Percentiles rank a stretch among this genome's conserved stretches.
Evolutionary conservation across 1,140 invertebrate species (phyloP).

Genomic region (Limonius californicus): DNA sequence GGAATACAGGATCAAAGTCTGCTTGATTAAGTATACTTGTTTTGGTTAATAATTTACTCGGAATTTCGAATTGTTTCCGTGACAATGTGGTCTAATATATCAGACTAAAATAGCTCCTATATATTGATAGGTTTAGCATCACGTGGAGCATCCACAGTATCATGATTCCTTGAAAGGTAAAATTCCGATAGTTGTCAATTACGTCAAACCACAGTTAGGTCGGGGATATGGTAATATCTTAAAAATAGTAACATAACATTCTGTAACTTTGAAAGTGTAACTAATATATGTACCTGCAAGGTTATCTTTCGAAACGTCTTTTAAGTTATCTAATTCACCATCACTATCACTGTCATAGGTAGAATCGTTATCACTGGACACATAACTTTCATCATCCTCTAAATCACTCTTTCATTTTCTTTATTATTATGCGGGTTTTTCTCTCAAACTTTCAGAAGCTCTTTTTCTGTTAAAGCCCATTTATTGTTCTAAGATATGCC

Average conservation of each 20-base stretch:
- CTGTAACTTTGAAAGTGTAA: not conserved
- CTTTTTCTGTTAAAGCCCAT: too few relatives aligned
- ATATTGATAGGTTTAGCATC: not conserved
- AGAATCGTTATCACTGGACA: too few relatives aligned
- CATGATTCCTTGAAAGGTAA: too few relatives aligned
- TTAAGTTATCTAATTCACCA: too few relatives aligned
- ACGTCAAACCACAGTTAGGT: not conserved
- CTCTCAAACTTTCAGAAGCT: too few relatives aligned
- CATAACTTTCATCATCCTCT: too few relatives aligned
- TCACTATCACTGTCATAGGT: too few relatives aligned
- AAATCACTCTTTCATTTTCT: too few relatives aligned
- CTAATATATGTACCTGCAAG: not conserved
- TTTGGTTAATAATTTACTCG: not conserved
- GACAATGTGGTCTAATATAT: not conserved
- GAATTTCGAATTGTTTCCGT: not conserved
- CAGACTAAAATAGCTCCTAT: not conserved
- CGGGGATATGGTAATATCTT: not conserved
- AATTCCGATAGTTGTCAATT: not conserved
- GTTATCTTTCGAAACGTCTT: too few relatives aligned
- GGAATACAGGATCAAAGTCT: not conserved
- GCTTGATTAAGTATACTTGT: not conserved
- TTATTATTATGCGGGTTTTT: too few relatives aligned
- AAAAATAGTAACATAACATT: not conserved
- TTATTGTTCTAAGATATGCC: too few relatives aligned
- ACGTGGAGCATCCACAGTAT: too few relatives aligned